Percentiles rank a stretch among this genome's conserved stretches.
Conservation (phyloP, 1,140 invertebrate genomes). For the Tribolium madens region DNA sequence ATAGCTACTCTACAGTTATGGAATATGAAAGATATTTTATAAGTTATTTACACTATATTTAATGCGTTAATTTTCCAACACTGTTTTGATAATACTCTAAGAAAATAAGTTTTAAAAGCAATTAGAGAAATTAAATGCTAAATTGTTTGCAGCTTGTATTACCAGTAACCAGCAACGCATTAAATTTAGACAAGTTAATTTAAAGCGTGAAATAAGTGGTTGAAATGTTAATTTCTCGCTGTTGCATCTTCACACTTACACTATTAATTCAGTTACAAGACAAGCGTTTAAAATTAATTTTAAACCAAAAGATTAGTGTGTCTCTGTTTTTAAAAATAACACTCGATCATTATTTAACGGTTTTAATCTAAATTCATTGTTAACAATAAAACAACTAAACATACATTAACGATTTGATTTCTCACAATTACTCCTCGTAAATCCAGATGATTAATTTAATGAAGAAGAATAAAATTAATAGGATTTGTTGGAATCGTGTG, state of each 20-base stretch:
- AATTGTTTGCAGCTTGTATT: neutral
- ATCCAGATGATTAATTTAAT: too few relatives aligned
- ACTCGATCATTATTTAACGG: too few relatives aligned
- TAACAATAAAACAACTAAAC: too few relatives aligned
- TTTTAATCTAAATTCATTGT: too few relatives aligned
- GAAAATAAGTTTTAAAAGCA: neutral
- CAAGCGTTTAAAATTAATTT: neutral
- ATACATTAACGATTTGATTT: too few relatives aligned
- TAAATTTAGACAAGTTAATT: neutral
- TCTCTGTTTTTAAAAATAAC: too few relatives aligned
- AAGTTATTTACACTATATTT: too few relatives aligned
- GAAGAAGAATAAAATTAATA: too few relatives aligned
- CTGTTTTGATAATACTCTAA: neutral
- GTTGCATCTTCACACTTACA: neutral
- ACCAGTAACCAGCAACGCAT: neutral
- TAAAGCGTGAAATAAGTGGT: neutral
- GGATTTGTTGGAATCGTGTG: neutral
- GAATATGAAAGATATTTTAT: too few relatives aligned
- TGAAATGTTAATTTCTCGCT: neutral
- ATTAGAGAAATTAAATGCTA: neutral
- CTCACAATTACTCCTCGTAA: too few relatives aligned
- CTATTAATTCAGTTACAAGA: neutral
- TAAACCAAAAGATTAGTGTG: too few relatives aligned
- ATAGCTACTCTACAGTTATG: neutral
- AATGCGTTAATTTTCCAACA: neutral